A percentile compares a stretch with the other conserved stretches of the same genome.
Conservation (phyloP, 2,797 vertebrate species). For the Notamacropus eugenii region DNA sequence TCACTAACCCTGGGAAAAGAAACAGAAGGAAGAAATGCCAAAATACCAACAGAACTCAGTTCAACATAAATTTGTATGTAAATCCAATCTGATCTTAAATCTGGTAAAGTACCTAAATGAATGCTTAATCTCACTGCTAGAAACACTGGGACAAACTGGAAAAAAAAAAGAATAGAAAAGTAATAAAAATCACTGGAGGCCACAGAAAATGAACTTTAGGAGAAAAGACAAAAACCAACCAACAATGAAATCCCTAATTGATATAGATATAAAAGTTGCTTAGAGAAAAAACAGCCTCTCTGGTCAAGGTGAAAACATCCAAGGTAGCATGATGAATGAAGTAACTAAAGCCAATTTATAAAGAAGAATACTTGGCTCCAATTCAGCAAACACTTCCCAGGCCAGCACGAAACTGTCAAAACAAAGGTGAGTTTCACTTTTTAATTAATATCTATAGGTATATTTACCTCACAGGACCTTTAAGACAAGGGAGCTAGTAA, state of each 20-base stretch:
- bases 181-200: not conserved
- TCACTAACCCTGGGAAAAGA: conserved; percentile 13
- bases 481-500: not conserved
- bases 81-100: conserved; percentile 43
- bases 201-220: not conserved
- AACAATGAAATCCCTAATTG: not conserved
- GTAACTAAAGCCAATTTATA: not conserved
- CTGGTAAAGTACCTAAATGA: conserved; percentile 2
- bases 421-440: not conserved
- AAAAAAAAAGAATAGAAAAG: not conserved
- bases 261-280: not conserved
- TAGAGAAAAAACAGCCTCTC: not conserved
- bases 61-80: conserved; percentile 5
- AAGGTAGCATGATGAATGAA: not conserved
- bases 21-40: conserved; percentile 17
- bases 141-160: not conserved
- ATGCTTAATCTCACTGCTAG: not conserved
- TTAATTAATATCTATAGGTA: not conserved
- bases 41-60: conserved; percentile 43
- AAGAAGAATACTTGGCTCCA: not conserved
- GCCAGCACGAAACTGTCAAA: not conserved
- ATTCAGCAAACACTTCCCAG: not conserved
- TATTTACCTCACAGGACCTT: not conserved
- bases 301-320: not conserved
- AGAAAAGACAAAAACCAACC: not conserved